phyloP scores from a whole-genome alignment of 2,113 vertebrate species.

The Columbina picui region DNA sequence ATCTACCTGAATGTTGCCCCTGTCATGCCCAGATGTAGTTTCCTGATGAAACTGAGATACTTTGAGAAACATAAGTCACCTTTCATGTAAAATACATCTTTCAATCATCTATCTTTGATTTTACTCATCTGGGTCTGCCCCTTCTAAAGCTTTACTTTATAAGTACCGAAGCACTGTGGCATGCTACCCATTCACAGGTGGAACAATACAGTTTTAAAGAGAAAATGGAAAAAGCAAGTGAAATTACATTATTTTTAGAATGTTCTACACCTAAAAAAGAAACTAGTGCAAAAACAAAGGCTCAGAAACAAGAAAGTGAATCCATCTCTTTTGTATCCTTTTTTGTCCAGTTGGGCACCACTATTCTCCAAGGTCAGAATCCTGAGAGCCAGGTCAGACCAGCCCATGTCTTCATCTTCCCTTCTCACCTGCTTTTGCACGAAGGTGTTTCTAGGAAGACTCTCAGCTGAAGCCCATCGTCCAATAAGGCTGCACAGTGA shows the following conservation, averaged over 20 bases:
- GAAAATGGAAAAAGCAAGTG: not conserved
- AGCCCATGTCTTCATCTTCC: not conserved
- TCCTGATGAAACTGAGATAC: not conserved
- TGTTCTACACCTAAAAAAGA: not conserved
- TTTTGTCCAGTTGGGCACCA: not conserved
- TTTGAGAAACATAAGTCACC: not conserved
- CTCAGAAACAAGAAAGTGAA: not conserved
- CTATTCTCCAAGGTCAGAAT: not conserved
- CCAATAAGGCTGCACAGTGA: not conserved
- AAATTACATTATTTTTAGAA: not conserved
- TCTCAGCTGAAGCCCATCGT: not conserved
- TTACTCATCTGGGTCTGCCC: not conserved
- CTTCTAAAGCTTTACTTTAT: not conserved
- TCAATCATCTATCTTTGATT: not conserved
- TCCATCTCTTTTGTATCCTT: not conserved
- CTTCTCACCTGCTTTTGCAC: not conserved
- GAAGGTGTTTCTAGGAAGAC: not conserved
- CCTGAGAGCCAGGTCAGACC: not conserved
- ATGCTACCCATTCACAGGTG: not conserved
- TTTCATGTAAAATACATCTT: not conserved
- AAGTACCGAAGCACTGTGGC: not conserved
- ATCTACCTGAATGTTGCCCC: not conserved
- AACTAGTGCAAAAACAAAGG: not conserved
- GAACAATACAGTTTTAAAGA: not conserved
- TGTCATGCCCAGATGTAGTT: not conserved